These are phyloP conservation scores for Hyposmocoma kahamanoa DNA, from an alignment of 1,140 invertebrate species.

Conservation along the genomic window DNA sequence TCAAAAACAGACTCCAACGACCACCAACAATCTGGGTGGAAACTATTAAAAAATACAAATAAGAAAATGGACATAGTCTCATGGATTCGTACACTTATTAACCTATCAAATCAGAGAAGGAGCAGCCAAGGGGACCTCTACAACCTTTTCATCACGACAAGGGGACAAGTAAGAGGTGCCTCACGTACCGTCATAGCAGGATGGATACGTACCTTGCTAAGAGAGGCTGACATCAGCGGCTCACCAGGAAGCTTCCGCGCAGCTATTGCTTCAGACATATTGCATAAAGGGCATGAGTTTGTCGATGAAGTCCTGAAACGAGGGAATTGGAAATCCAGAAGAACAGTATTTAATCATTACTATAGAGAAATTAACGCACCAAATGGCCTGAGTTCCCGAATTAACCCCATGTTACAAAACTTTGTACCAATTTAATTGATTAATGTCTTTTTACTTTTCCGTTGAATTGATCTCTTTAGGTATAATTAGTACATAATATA, in stretches of 20 bases:
- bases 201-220: not conserved
- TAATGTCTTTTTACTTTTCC: too few species aligned
- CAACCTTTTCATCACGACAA: slow-evolving; percentile 3
- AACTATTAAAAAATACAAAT: not conserved
- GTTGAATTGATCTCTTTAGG: too few species aligned
- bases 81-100: slow-evolving; percentile 1
- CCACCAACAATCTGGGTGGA: slow-evolving; percentile 3
- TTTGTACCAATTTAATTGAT: too few species aligned
- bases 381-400: too few species aligned
- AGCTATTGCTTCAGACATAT: not conserved
- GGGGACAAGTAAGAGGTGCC: not conserved
- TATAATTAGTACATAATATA: too few species aligned
- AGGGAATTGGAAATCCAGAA: not conserved
- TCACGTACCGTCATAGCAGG: slow-evolving; percentile 1
- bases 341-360: not conserved
- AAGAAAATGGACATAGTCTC: not conserved
- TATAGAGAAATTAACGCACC: not conserved
- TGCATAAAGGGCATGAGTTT: not conserved
- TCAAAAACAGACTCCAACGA: slow-evolving; percentile 3
- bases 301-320: not conserved
- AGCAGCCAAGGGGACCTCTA: not conserved
- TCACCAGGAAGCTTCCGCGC: not conserved
- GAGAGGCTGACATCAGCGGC: not conserved
- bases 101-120: not conserved
- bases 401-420: too few species aligned